Percentiles rank a stretch among this genome's conserved stretches.
Evolutionary conservation across 2,797 vertebrate genomes (phyloP).

Genomic region (Malacoraja senta): DNA sequence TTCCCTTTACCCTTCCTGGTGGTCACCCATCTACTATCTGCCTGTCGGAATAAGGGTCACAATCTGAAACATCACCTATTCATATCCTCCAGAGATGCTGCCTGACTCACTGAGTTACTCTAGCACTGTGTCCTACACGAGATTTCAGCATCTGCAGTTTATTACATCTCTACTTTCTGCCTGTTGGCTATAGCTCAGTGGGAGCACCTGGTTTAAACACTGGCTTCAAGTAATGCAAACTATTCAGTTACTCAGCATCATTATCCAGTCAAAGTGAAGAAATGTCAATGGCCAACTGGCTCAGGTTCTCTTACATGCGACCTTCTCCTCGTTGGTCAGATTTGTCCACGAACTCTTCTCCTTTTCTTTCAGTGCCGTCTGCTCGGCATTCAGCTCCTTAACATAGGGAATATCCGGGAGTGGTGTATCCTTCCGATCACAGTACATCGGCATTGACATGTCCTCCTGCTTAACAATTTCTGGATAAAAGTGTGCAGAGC

Average conservation of each 20-base stretch:
- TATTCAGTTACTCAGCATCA: neutral
- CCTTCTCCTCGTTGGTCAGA: slow-evolving; percentile 70
- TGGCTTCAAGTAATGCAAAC: neutral
- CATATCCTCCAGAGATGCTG: no score
- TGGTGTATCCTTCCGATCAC: slow-evolving; percentile 60
- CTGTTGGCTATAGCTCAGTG: no score
- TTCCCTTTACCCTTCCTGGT: no score
- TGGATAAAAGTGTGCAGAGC: neutral
- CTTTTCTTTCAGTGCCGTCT: slow-evolving; percentile 71
- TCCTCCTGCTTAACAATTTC: slow-evolving; percentile 47
- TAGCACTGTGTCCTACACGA: no score
- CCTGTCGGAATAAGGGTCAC: no score
- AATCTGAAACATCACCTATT: no score
- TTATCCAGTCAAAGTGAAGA: neutral
- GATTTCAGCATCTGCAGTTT: no score
- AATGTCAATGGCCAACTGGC: no score
- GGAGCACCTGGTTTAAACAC: neutral
- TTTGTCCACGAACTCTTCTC: slow-evolving; percentile 73
- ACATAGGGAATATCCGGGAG: slow-evolving; percentile 66
- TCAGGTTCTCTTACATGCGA: slow-evolving; percentile 58
- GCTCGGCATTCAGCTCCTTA: slow-evolving; percentile 51
- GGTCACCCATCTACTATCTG: no score
- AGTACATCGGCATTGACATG: slow-evolving; percentile 60
- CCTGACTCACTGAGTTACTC: no score
- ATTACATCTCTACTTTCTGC: no score